Percentiles rank a stretch among this genome's conserved stretches.
Conservation (phyloP, 2,113 vertebrate genomes). For the Halichoerus grypus region DNA sequence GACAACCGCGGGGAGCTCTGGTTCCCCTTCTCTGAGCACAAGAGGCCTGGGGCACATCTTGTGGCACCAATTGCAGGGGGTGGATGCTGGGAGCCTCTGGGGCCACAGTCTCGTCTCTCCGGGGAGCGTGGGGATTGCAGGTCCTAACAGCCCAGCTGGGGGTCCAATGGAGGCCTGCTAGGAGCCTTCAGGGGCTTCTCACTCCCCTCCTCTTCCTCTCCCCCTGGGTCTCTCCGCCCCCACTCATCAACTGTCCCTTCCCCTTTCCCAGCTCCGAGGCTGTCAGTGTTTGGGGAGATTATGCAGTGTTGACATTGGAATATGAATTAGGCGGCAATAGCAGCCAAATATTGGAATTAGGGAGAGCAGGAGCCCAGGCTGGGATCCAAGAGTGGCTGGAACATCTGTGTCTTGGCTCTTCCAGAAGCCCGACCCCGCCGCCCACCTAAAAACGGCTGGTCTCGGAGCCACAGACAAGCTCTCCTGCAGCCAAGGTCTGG, state of each 20-base stretch:
- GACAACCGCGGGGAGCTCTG: fast-evolving
- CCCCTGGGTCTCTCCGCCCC: not conserved
- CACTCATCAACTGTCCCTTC: not conserved
- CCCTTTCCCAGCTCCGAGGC: conserved; percentile 50
- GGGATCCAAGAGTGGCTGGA: conserved; percentile 49
- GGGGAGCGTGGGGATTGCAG: not conserved
- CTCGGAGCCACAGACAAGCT: not conserved
- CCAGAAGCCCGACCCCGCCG: conserved; percentile 56
- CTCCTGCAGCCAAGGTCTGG: not conserved
- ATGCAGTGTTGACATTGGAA: conserved; percentile 80
- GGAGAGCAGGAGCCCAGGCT: conserved; percentile 72
- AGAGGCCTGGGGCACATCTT: not conserved
- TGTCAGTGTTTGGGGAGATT: conserved; percentile 72
- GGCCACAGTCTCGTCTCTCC: not conserved
- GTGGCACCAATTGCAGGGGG: not conserved
- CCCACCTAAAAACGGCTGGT: conserved; percentile 3
- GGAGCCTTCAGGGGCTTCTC: not conserved
- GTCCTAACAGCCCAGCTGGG: not conserved
- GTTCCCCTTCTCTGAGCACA: not conserved
- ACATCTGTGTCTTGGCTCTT: conserved; percentile 64
- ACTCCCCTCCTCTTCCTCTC: not conserved
- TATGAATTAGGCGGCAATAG: conserved; percentile 63
- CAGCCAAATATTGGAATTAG: conserved; percentile 77
- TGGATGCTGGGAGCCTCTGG: not conserved
- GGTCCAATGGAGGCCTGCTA: not conserved